Evolutionary conservation across 2,888 invertebrate species (phyloP), one percentile per base, ranked within the genome.

Genomic region (Molorchus minor): DNA sequence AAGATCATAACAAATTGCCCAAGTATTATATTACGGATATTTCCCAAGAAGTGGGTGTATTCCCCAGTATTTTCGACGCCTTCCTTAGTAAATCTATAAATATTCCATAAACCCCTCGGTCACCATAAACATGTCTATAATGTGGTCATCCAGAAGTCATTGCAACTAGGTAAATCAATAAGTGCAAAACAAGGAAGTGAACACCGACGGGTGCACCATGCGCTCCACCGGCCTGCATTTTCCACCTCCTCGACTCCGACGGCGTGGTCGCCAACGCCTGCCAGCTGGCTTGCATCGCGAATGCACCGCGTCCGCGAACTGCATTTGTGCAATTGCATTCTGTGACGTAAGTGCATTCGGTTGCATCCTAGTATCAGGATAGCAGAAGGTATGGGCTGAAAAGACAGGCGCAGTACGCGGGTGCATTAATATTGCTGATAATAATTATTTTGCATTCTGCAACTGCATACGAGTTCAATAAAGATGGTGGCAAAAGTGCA

Each of bases 301-400:
- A 17, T 15, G 15, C 47, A 17, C n/a, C 36, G 36, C 12, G 19
- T n/a, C 13, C 52, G 51, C 53, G 10, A 12, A 35, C 54, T 65
- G 62, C 65, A 64, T 47, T 55, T 51, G 25, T 71, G 72, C 69
- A 71, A 58, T 66, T 74, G 72, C 72, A 74, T 46, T 69, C 65
- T 25, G 56, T 74, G 75, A 76, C 76, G 76, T 76, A 68, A 71
- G 65, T 52, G 66, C 68, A 71, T 60, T 71, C 69, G 62, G 73
- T 65, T 75, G 76, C 75, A 75, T 72, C 65, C 68, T 59, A 62
- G 61, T 74, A 76, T 57, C 75, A 76, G 76, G 75, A 73, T 68
- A 70, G 63, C 74, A 76, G 75, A 70, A 75, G 67, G 69, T 65
- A 65, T 63, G 65, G 43, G 60, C 62, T 58, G 17, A 52, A 59